Base-by-base conservation (phyloP, 37 sponge, comb jelly and placozoan genomes). In the Agelas oroides region DNA sequence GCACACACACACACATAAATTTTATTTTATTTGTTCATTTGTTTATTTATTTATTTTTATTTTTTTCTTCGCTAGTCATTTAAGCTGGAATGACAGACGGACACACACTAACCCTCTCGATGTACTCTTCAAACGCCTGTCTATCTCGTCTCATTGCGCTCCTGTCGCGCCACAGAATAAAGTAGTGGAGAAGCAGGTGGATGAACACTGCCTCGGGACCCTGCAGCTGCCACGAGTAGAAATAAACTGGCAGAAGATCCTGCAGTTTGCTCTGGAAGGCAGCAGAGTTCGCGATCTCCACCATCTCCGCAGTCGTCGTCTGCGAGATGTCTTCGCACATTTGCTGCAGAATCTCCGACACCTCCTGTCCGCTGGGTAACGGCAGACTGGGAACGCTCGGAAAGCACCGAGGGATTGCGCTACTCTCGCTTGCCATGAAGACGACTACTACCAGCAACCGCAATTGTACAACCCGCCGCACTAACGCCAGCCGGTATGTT, bases 151-250 rank as follows among this genome's bases (percentile, higher is more conserved):
- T 23, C 35, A 34, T 41, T 52, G 69, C 72, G 18, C 70, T 34
- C 1, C 17, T 6, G 36, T 88, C 81, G 1, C 60, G 35, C 58
- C 28, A 62, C 31, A 81, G 59, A 13, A 81, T 38, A 27, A 81
- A 88, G 31, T 32, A 68, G 52, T 75, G 75, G 19, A 88, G 40
- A 17, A 88, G 75, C 11, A 80, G 57, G 41, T 53, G 66, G 0
- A 56, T 56, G 17, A 88, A 24, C 5, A 80, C 77, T 6, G 81
- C 55, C 18, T 74, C 34, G 23, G 39, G 19, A 18, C 75, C 65
- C 28, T 74, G 31, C 17, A 84, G 40, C 0, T 32, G 41, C 41
- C 71, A 55, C 6, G 71, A 70, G 57, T 75, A 84, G 35, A 84
- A 84, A 65, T 84, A 55, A 21, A 53, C 15, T 1, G 84, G 65